Base-by-base conservation (phyloP, 2,113 vertebrate genomes). In the Struthidea cinerea region DNA sequence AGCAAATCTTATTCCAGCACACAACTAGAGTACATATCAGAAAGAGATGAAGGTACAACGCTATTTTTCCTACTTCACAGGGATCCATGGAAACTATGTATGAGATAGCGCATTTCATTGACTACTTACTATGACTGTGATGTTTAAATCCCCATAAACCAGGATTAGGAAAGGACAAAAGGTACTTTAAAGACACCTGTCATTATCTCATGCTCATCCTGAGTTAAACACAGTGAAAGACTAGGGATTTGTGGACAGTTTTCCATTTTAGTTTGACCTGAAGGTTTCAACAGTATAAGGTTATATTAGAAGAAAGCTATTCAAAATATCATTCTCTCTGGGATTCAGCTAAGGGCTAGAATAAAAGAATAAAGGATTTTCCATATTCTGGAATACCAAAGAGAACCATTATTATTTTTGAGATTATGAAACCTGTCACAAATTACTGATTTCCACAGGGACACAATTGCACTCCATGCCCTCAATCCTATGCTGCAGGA, bases 131-230 rank as follows among this genome's bases (percentile, higher is more conserved):
- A 86, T 64, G 80, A 16, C 91, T 7, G 10, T 92, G 86, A 95
- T 93, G 86, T 92, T 95, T 94, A 96, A 96, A 94, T 95, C 91
- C 91, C 71, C 91, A 55, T 97, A 90, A 97, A 96, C 52, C 84
- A 84, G 94, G 94, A 97, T 95, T 96, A 96, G 47, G 63, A 88
- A 90, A 79, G 93, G 93, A 95, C 95, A 96, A 95, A 94, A 86
- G 73, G 94, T 94, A 96, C 83, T 95, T 96, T 94, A 93, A 97
- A 97, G 89, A 75, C 92, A 97, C 95, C 95, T 95, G 92, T 93
- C 96, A 95, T 89, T 84, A 93, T 80, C 89, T 90, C 68, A 70
- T 8, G 8, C 44, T 92, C 85, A 92, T 63, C 90, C 88, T 11
- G 16, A 89, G 83, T 86, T 95, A 86, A 93, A 94, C 52, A 84